Evolutionary conservation across 2,888 invertebrate genomes (phyloP), one percentile per base, ranked within the genome.

Genomic region (Drosophila gaucha): DNA sequence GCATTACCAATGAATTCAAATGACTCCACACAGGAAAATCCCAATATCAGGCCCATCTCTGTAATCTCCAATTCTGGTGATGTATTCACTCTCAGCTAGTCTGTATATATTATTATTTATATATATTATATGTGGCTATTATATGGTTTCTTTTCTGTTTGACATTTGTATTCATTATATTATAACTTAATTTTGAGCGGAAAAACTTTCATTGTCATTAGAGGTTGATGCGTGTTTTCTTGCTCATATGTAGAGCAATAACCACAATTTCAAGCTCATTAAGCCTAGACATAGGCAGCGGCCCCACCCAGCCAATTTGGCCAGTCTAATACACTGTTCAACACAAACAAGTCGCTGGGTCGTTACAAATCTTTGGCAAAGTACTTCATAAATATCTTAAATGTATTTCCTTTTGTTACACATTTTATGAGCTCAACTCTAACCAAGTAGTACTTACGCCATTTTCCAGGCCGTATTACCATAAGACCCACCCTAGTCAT

Each of bases 331-430:
- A 52, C 55, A 54, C 22, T 39, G 26, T 18, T n/a, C 58, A 4
- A 8, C n/a, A 22, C 14, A 47, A 33, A 58, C 39, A 52, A 33
- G 46, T 31, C 54, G 62, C 49, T 51, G 55, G 69, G 66, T 78
- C 60, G 74, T 70, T 79, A 74, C 83, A 64, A 85, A 78, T 78
- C 75, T 73, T 60, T 69, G 59, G 67, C 46, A 66, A 83, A 86
- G 80, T 72, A 84, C 79, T 84, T 86, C 78, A 86, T 86, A 83
- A 83, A 83, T 86, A 83, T 86, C 86, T 78, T 72, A 76, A 78
- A 80, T 78, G 80, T 72, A 71, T 84, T 86, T 80, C 74, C 73
- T 67, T 80, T 86, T 83, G 86, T 86, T 86, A 76, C 76, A 80
- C 69, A 74, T 76, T 76, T 76, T 60, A 76, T 77, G 55, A 63